Evolutionary conservation across 2,113 vertebrate genomes (phyloP), one percentile per base, ranked within the genome.

Genomic region (Ctenomys sociabilis): DNA sequence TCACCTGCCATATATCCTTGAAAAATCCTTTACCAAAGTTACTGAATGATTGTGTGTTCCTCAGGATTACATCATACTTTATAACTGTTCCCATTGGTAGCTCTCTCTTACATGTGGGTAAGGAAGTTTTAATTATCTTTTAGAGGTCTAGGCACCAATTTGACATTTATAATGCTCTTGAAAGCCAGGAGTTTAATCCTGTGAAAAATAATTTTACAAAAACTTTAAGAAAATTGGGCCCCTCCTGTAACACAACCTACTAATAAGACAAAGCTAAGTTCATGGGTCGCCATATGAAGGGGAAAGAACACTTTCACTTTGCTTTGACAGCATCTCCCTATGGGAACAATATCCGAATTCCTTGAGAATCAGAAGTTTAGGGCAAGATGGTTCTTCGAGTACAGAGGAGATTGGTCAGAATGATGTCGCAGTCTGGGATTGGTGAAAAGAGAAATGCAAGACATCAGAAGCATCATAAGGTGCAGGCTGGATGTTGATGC

Each of bases 131-230:
- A 59, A 37, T 92, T 77, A 43, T 91, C 35, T 88, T 89, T 78
- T 89, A 96, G 88, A 91, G 32, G 93, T 21, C 10, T 28, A 24
- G 93, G 28, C 45, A 72, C 84, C 89, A 88, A 52, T 49, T 19
- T 4, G 45, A 5, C 61, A 93, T 70, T 91, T 91, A 32, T 64
- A 72, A 61, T 22, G 1, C 52, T 91, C 59, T 95, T 54, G 28
- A 95, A 95, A 90, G 7, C 45, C 16, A 73, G 1, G 82, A 37
- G 59, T 32, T 13, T 66, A 49, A 78, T 66, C 54, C 90, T 92
- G 35, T 32, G 7, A 13, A n/a, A 61, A 95, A 70, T 26, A 84
- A 61, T 59, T 90, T 32, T 64, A 57, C 66, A 66, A 87, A 82
- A n/a, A 77, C n/a, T 2, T 78, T 81, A 22, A 19, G 83, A 13